These are phyloP conservation scores for Drosophila bocqueti DNA, from an alignment of 1,140 invertebrate genomes.

Conservation along the genomic window DNA sequence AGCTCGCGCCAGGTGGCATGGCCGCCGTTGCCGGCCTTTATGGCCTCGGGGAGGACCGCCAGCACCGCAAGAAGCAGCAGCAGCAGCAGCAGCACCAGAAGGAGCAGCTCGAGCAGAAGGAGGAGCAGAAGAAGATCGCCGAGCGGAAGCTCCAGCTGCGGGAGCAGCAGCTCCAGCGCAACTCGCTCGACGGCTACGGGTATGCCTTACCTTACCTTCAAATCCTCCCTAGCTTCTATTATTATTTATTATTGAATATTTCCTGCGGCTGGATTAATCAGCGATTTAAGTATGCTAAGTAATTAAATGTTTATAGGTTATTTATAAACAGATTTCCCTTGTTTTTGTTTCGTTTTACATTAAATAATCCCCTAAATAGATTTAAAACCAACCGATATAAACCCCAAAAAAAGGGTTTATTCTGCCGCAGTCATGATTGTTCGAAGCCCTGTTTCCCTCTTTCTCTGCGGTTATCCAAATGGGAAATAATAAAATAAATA, in stretches of 20 bases:
- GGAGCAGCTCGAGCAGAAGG: slow-evolving; percentile 83
- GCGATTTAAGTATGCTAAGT: neutral
- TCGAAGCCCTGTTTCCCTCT: neutral
- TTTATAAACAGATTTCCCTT: neutral
- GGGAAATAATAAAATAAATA: slow-evolving; percentile 27
- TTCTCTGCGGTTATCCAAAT: slow-evolving; percentile 6
- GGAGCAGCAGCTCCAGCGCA: slow-evolving; percentile 73
- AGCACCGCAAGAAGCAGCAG: slow-evolving; percentile 83
- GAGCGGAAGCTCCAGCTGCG: slow-evolving; percentile 75
- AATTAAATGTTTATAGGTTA: neutral
- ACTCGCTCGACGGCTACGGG: slow-evolving; percentile 78
- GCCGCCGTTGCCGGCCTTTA: slow-evolving; percentile 84
- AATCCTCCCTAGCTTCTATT: neutral
- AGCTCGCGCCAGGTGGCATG: slow-evolving; percentile 52
- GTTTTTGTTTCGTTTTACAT: neutral
- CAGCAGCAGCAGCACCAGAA: slow-evolving; percentile 82
- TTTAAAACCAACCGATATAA: neutral
- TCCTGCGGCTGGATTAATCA: neutral
- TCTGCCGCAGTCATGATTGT: slow-evolving; percentile 22
- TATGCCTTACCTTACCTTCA: slow-evolving; percentile 27
- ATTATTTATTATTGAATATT: neutral
- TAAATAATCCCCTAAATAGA: neutral
- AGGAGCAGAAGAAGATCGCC: slow-evolving; percentile 82
- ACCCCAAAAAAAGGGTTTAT: neutral
- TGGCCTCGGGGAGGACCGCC: slow-evolving; percentile 84